Conservation (phyloP, 2,888 invertebrate species). For the Chalcis sispes region DNA sequence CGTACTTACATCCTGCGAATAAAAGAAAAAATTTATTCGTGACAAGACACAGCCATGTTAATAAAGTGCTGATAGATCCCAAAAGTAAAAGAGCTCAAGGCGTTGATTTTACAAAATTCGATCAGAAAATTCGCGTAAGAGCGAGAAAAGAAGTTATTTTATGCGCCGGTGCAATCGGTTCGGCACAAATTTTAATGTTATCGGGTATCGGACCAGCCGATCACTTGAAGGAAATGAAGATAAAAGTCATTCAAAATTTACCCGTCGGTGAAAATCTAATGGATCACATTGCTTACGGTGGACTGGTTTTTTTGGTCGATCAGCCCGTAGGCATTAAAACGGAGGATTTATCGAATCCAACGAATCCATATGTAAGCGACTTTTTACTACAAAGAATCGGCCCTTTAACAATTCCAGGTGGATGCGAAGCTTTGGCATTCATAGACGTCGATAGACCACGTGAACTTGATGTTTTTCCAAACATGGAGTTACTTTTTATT, state of each 20-base stretch:
- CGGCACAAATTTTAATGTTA: slow-evolving; percentile 87
- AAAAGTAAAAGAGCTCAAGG: slow-evolving; percentile 79
- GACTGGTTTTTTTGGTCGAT: slow-evolving; percentile 79
- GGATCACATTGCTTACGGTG: slow-evolving; percentile 84
- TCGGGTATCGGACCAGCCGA: slow-evolving; percentile 87
- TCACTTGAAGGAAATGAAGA: slow-evolving; percentile 79
- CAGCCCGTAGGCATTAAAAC: slow-evolving; percentile 60
- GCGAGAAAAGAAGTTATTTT: slow-evolving; percentile 86
- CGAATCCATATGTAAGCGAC: slow-evolving; percentile 70
- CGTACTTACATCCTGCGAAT: slow-evolving; percentile 81
- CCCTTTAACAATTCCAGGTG: slow-evolving; percentile 81
- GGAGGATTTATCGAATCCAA: slow-evolving; percentile 47
- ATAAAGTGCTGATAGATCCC: slow-evolving; percentile 79
- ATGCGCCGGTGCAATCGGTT: slow-evolving; percentile 86
- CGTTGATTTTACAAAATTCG: slow-evolving; percentile 79
- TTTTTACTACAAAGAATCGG: slow-evolving; percentile 79
- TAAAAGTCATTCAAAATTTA: slow-evolving; percentile 79
- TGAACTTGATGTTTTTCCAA: slow-evolving; percentile 80
- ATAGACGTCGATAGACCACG: slow-evolving; percentile 80
- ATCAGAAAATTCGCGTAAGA: slow-evolving; percentile 77
- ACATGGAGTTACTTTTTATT: slow-evolving; percentile 84
- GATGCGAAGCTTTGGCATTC: slow-evolving; percentile 83
- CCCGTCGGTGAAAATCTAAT: slow-evolving; percentile 83
- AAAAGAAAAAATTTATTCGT: slow-evolving; percentile 81
- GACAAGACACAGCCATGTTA: slow-evolving; percentile 80